Evolutionary conservation across 2,113 vertebrate genomes (phyloP).

Genomic region (Cepphus grylle): DNA sequence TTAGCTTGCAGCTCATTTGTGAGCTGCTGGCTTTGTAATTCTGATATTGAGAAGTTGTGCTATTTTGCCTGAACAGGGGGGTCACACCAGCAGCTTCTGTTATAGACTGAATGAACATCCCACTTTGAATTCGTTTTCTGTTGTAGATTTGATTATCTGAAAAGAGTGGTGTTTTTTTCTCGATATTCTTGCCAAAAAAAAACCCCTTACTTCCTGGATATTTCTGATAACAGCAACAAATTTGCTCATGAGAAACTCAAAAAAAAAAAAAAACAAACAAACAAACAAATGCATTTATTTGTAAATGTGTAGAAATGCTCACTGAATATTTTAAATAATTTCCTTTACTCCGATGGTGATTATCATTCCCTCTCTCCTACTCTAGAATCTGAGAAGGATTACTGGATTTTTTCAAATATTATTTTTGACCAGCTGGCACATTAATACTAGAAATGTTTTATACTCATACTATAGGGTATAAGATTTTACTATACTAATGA

Average conservation of each 20-base stretch:
- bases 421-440: neutral
- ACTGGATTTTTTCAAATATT: neutral
- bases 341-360: neutral
- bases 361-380: neutral
- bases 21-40: neutral
- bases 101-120: neutral
- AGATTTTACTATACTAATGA: slow-evolving; percentile 37
- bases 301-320: neutral
- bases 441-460: neutral
- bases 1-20: neutral
- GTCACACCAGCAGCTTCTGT: neutral
- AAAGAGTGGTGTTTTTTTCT: neutral
- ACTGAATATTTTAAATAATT: neutral
- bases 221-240: neutral
- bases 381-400: neutral
- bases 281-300: neutral
- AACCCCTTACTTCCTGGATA: neutral
- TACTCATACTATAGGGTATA: neutral
- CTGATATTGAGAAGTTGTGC: neutral
- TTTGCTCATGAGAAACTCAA: neutral
- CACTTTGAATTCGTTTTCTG: neutral
- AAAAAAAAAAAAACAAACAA: neutral
- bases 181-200: neutral
- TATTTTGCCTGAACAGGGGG: neutral
- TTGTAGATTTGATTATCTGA: neutral